These are phyloP conservation scores for Chloroceryle aenea DNA, from an alignment of 2,113 vertebrate species.

Conservation along the genomic window DNA sequence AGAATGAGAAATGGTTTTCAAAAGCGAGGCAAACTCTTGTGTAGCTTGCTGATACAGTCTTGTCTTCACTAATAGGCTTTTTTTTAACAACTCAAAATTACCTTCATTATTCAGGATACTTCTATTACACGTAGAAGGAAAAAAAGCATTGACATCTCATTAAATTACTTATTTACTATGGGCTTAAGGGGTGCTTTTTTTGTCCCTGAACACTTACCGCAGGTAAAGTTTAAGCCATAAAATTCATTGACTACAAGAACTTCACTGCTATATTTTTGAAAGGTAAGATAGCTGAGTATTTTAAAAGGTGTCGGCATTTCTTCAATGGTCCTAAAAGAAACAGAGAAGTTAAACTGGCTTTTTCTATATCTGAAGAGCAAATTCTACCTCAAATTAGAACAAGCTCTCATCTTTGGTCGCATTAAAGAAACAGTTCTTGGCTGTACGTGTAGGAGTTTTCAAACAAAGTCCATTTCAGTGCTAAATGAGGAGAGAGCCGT, in stretches of 20 bases:
- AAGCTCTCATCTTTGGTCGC: background rate
- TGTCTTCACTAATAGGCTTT: background rate
- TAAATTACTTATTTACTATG: background rate
- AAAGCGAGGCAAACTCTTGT: background rate
- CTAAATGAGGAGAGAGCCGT: background rate
- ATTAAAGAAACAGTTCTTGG: background rate
- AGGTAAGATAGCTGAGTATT: slow-evolving; percentile 90
- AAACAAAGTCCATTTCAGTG: background rate
- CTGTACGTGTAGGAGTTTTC: background rate
- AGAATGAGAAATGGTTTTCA: background rate
- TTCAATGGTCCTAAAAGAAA: slow-evolving; percentile 81
- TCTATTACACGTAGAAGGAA: background rate
- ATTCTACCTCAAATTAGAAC: background rate
- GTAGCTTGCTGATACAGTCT: background rate
- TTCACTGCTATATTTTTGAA: slow-evolving; percentile 94
- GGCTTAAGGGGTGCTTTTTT: background rate
- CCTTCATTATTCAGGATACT: background rate
- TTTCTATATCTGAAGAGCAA: background rate
- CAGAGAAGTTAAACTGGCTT: slow-evolving; percentile 1
- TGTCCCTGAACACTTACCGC: slow-evolving; percentile 81
- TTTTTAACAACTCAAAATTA: background rate
- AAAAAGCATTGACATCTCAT: background rate
- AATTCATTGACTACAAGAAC: slow-evolving; percentile 94
- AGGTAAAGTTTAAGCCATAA: slow-evolving; percentile 87
- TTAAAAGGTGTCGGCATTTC: slow-evolving; percentile 90